Conservation (phyloP, 2,888 invertebrate species). For the Saturnia japonica region DNA sequence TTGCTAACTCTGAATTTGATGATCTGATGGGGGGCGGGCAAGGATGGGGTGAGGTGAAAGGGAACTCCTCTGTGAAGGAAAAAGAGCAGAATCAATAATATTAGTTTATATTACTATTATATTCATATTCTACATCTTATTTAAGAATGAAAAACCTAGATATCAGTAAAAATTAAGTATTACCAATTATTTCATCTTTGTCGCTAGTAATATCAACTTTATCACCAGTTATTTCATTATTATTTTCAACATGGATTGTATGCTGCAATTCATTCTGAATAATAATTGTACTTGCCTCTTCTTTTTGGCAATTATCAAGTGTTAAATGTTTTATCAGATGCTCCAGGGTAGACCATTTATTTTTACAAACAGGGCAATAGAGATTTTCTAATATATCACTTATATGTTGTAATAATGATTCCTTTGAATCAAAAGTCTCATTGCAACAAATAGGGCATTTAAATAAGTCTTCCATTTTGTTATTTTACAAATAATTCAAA, state of each 20-base stretch:
- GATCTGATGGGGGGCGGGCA: no score
- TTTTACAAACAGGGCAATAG: constrained; percentile 82
- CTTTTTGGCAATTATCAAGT: constrained; percentile 51
- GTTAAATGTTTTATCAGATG: constrained; percentile 83
- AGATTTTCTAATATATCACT: constrained; percentile 74
- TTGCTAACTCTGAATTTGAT: no score
- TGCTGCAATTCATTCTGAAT: constrained; percentile 11
- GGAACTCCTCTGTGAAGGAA: no score
- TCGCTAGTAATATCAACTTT: not conserved
- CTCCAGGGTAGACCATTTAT: constrained; percentile 76
- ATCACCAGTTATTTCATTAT: not conserved
- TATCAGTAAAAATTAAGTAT: not conserved
- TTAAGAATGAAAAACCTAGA: not conserved
- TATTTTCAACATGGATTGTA: not conserved
- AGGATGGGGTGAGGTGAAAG: no score
- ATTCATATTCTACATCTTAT: not conserved
- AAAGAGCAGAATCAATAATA: no score
- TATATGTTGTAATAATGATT: constrained; percentile 79
- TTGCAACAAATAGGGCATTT: constrained; percentile 85
- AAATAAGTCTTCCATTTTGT: constrained; percentile 77
- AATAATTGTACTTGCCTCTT: not conserved
- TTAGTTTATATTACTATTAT: no score
- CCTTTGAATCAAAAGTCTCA: constrained; percentile 81
- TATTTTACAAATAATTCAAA: constrained; percentile 25
- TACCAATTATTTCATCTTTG: not conserved